Evolutionary conservation across 2,888 invertebrate species (phyloP).

Genomic region (Coelinius sp.): DNA sequence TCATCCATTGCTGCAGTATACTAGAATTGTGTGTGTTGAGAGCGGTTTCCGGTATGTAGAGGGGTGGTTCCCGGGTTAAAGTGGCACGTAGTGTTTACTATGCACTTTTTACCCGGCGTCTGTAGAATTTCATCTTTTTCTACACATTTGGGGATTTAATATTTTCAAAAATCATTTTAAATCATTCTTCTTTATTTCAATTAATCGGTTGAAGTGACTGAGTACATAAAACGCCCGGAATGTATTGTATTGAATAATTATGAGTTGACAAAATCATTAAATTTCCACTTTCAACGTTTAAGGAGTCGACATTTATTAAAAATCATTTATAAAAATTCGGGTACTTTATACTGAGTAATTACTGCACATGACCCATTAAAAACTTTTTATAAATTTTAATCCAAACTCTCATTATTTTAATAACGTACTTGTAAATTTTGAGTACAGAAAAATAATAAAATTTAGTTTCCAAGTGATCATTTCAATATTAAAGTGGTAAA

Average conservation of each 20-base stretch:
- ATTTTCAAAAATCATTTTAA: background rate
- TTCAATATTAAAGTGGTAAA: too few species aligned
- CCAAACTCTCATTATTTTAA: background rate
- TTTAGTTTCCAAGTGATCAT: background rate
- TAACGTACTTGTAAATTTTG: background rate
- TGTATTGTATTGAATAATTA: background rate
- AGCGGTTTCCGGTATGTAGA: constrained; percentile 43
- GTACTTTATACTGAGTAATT: background rate
- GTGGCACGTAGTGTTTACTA: constrained; percentile 55
- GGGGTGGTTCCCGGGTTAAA: constrained; percentile 52
- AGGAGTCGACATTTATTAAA: too few species aligned
- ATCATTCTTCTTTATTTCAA: too few species aligned
- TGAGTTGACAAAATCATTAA: background rate
- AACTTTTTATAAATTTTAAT: background rate
- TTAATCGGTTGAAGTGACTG: too few species aligned
- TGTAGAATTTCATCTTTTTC: constrained; percentile 16
- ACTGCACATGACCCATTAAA: background rate
- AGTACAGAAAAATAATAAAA: background rate
- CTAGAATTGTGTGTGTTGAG: background rate
- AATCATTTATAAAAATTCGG: background rate
- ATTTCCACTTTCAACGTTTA: background rate
- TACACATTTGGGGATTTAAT: background rate
- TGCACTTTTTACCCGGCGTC: constrained; percentile 32
- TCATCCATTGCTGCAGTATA: constrained; percentile 5
- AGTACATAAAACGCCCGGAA: too few species aligned